These are phyloP conservation scores for Tuberolachnus salignus DNA, from an alignment of 2,888 invertebrate genomes.

Conservation along the genomic window DNA sequence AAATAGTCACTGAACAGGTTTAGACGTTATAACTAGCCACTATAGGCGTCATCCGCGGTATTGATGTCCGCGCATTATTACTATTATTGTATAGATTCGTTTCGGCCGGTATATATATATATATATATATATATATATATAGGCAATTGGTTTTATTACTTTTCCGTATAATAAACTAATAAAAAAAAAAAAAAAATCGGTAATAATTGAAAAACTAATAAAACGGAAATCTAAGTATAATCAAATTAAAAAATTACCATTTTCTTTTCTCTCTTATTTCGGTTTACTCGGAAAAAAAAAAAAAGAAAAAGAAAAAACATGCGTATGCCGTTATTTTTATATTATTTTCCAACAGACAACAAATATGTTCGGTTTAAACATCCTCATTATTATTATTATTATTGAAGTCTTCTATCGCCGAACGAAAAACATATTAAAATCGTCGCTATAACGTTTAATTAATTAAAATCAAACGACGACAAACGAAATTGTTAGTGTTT, in stretches of 20 bases:
- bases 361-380: not conserved
- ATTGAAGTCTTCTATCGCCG: not conserved
- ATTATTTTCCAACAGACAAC: conserved; percentile 11
- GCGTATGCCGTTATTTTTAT: not conserved
- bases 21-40: not conserved
- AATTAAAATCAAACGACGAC: too few relatives aligned
- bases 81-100: conserved; percentile 1
- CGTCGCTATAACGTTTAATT: not conserved
- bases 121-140: not conserved
- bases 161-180: conserved; percentile 43
- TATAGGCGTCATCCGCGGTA: not conserved
- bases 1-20: conserved; percentile 41
- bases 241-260: conserved; percentile 37
- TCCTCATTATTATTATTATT: not conserved
- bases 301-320: too few relatives aligned
- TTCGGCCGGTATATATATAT: not conserved
- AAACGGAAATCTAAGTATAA: conserved; percentile 28
- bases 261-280: not conserved
- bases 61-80: conserved; percentile 2
- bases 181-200: conserved; percentile 11
- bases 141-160: conserved; percentile 48
- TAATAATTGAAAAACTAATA: conserved; percentile 35
- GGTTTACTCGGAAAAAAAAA: not conserved
- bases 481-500: too few relatives aligned
- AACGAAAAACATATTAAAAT: not conserved